These are phyloP conservation scores for Upupa epops DNA, from an alignment of 2,113 vertebrate species.

Conservation along the genomic window DNA sequence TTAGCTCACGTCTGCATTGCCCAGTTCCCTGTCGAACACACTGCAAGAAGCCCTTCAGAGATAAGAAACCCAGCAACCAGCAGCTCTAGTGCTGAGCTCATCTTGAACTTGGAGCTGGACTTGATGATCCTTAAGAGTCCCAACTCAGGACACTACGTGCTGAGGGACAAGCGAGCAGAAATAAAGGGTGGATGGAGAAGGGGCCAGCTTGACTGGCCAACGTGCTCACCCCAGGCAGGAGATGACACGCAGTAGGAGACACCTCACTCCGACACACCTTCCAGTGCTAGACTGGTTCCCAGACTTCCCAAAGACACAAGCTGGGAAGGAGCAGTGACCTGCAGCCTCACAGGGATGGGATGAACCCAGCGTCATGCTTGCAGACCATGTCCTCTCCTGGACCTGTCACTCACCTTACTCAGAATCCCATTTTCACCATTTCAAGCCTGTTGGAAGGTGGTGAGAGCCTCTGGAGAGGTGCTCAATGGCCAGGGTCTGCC, in stretches of 20 bases:
- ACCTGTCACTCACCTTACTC: accelerated
- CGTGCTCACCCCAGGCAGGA: accelerated
- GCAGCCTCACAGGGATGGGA: neutral
- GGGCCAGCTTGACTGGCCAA: neutral
- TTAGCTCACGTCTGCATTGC: neutral
- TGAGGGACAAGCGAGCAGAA: neutral
- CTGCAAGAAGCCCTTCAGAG: neutral
- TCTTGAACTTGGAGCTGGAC: neutral
- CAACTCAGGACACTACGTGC: accelerated
- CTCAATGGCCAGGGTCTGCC: neutral
- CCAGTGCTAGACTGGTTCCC: neutral
- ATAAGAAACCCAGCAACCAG: neutral
- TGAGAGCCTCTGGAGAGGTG: neutral
- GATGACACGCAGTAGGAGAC: neutral
- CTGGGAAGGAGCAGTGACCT: neutral
- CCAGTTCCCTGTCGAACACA: neutral
- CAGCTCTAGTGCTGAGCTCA: neutral
- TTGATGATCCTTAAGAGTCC: neutral
- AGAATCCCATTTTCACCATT: neutral
- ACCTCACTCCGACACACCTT: neutral
- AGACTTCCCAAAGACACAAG: neutral
- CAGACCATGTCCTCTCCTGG: neutral
- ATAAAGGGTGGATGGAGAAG: neutral
- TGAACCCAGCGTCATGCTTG: accelerated
- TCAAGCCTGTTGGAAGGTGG: neutral